phyloP scores from a whole-genome alignment of 2,113 vertebrate species.

The Megalops atlanticus region DNA sequence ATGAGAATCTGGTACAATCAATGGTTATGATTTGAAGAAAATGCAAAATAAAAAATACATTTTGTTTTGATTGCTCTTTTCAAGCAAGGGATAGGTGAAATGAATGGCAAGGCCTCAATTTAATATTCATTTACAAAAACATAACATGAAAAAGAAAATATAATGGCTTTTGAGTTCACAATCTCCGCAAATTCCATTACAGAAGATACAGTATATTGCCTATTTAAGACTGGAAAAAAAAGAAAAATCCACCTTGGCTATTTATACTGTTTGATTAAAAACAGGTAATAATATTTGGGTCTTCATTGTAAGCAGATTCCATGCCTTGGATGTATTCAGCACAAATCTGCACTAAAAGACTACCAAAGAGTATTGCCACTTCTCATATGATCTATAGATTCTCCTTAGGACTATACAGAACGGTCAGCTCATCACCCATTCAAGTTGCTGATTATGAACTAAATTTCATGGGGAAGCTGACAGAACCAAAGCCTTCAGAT shows the following conservation, averaged over 20 bases:
- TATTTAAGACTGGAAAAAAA: constrained; percentile 9
- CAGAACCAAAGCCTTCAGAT: background rate
- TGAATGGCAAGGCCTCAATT: constrained; percentile 72
- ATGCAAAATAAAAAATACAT: constrained; percentile 75
- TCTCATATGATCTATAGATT: background rate
- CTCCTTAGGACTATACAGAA: background rate
- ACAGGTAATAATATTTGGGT: background rate
- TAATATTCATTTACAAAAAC: constrained; percentile 60
- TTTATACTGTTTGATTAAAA: constrained; percentile 17
- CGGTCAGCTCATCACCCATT: background rate
- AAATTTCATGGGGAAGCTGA: background rate
- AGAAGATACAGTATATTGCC: background rate
- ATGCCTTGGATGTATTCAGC: background rate
- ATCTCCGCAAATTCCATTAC: constrained; percentile 22
- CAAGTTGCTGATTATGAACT: background rate
- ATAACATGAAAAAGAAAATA: constrained; percentile 51
- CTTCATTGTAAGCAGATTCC: background rate
- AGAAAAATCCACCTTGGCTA: constrained; percentile 11
- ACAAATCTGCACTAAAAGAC: background rate
- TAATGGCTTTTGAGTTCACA: constrained; percentile 42
- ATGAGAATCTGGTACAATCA: constrained; percentile 75
- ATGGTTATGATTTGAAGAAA: constrained; percentile 76
- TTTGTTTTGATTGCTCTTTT: constrained; percentile 67
- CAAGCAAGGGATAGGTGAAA: constrained; percentile 74
- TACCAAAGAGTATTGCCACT: constrained; percentile 1